These are phyloP conservation scores for Salvelinus fontinalis DNA, from an alignment of 2,113 vertebrate species.

Conservation along the genomic window DNA sequence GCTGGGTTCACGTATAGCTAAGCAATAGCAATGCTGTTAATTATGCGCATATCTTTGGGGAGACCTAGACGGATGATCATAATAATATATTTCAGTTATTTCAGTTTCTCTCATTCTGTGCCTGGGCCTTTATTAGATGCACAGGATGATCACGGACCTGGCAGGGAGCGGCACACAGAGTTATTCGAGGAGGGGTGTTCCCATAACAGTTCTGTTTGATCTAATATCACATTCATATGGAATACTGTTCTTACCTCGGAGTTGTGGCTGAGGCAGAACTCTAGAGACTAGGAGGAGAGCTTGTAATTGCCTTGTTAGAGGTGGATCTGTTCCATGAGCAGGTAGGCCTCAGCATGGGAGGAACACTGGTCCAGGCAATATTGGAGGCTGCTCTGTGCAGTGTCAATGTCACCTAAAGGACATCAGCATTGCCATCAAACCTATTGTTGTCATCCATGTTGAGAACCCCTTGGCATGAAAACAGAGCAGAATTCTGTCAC, in stretches of 20 bases:
- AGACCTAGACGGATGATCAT: not conserved
- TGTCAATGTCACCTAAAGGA: constrained; percentile 80
- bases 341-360: constrained; percentile 87
- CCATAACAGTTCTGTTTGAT: no score
- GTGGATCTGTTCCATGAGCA: constrained; percentile 94
- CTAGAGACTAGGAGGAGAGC: constrained; percentile 88
- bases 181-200: no score
- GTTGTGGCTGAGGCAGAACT: constrained; percentile 92
- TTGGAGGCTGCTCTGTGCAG: constrained; percentile 81
- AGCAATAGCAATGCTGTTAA: not conserved
- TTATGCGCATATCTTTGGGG: not conserved
- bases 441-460: not conserved
- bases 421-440: not conserved
- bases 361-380: constrained; percentile 88
- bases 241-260: constrained; percentile 83
- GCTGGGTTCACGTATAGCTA: not conserved
- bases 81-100: not conserved
- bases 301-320: constrained; percentile 85
- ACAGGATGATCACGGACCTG: constrained; percentile 90
- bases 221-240: not conserved
- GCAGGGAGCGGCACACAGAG: not conserved
- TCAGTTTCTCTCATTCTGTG: constrained; percentile 64
- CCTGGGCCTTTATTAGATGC: constrained; percentile 93
- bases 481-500: not conserved
- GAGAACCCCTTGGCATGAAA: not conserved